Base-by-base conservation (phyloP, 2,888 invertebrate species). In the Andrena haemorrhoa region DNA sequence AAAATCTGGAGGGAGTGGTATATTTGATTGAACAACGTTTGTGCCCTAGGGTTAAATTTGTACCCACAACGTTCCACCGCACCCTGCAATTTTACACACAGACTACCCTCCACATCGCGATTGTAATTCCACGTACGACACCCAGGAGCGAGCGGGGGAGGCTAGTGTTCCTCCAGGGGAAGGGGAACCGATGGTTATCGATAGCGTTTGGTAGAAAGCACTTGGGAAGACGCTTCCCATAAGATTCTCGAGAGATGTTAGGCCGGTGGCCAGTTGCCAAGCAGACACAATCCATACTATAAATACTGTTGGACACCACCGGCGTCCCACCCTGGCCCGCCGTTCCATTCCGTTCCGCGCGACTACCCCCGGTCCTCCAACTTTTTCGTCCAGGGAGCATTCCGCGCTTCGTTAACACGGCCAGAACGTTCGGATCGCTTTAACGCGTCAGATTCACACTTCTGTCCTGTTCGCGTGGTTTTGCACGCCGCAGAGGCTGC, bases 251-350 rank as follows among this genome's bases (percentile, higher is more conserved):
- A 68, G 79, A 83, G 79, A 81, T 76, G 86, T 72, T 81, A 79
- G 75, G 66, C 75, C 23, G 83, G 83, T 88, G 88, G 88, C 88
- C 71, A 49, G 71, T 83, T 91, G 93, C 93, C 93, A 93, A 90
- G 89, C 91, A 93, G 93, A 93, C 92, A 92, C 92, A 92, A 93
- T 92, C 91, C 91, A 89, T 89, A 91, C 93, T 93, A 93, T 93
- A 93, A 93, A 93, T 93, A 93, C 92, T 88, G 82, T 83, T 88
- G 86, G 82, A 86, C 84, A 83, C 86, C 72, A 60, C 69, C 85
- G 85, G 75, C 85, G 83, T 84, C 86, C 87, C 82, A 86, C 83
- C 86, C 86, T 84, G 74, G 82, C 86, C 75, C 80, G 70, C 75
- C 87, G 74, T 77, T 77, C 81, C 87, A 79, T 86, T 84, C 73